Evolutionary conservation across 2,888 invertebrate species (phyloP), one percentile per base, ranked within the genome.

Genomic region (Cryptus viduatorius): DNA sequence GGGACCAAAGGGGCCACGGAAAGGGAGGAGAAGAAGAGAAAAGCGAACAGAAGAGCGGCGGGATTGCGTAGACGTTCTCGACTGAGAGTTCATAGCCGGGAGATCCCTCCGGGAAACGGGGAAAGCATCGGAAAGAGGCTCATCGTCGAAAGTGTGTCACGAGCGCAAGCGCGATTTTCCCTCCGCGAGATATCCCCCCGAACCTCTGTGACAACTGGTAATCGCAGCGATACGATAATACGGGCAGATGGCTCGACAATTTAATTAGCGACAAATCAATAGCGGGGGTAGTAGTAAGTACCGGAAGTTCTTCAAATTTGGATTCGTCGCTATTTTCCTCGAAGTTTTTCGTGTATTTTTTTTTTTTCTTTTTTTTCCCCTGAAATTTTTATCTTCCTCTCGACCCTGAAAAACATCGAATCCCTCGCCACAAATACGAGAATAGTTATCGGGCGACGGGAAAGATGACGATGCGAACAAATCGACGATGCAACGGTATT

Each of bases 101-200:
- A 73, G 79, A 79, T 59, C 31, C 19, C 81, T 83, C 83, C 84
- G 79, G 87, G 85, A 84, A 82, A 73, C 81, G 72, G 85, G 83
- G 76, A 83, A 84, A 83, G 86, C 82, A 71, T 72, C 61, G 69
- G 71, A 79, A 71, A 37, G 79, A 37, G 79, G 69, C 78, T 83
- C 80, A 79, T 64, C 67, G 80, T n/a, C 10, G 77, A 86, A 87
- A 83, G 81, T 88, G 44, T 85, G 86, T 87, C 86, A 85, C 59
- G 37, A 37, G 69, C 79, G 24, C 56, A 56, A 56, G 56, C 19
- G 24, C 24, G 19, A 8, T 12, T 24, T 24, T 10, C 53, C 8
- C 76, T 65, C 67, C 79, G n/a, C 59, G 4, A 29, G 37, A 37
- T 37, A 29, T 14, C 7, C 31, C 1, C 24, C 24, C 24, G 14